These are phyloP conservation scores for Alosa alosa DNA, from an alignment of 2,113 vertebrate genomes.

Conservation along the genomic window DNA sequence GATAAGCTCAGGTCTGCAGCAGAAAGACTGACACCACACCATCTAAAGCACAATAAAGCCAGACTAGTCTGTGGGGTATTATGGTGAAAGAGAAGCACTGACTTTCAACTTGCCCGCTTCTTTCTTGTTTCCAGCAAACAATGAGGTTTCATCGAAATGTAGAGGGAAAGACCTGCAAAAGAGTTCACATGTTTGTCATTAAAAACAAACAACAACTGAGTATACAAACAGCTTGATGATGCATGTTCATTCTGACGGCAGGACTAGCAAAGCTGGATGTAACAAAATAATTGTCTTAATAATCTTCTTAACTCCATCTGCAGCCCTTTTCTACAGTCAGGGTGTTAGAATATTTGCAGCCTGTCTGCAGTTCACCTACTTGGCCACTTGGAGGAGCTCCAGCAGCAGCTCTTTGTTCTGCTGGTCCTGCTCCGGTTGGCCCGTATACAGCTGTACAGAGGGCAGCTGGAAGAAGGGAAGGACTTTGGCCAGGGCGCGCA, in stretches of 20 bases:
- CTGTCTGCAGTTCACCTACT: conserved; percentile 67
- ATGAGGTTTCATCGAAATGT: conserved; percentile 88
- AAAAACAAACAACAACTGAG: background rate
- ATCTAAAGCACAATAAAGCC: background rate
- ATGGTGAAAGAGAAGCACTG: conserved; percentile 19
- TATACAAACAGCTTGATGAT: background rate
- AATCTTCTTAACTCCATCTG: too few relatives aligned
- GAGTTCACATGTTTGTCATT: background rate
- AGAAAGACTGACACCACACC: background rate
- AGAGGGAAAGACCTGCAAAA: conserved; percentile 83
- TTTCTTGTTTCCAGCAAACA: conserved; percentile 84
- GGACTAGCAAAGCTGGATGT: background rate
- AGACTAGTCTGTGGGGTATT: too few relatives aligned
- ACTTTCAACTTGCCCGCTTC: conserved; percentile 90
- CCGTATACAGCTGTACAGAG: conserved; percentile 81
- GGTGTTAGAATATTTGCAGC: background rate
- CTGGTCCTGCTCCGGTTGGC: conserved; percentile 69
- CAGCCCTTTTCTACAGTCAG: too few relatives aligned
- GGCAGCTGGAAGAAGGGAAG: conserved; percentile 84
- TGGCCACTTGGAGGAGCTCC: conserved; percentile 80
- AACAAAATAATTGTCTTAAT: too few relatives aligned
- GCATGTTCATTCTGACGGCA: background rate
- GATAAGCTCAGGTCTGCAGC: too few relatives aligned
- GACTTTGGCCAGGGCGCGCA: conserved; percentile 86
- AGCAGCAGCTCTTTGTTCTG: conserved; percentile 76